Conservation (phyloP, 2,888 invertebrate genomes). For the Holacanthella duospinosa region DNA sequence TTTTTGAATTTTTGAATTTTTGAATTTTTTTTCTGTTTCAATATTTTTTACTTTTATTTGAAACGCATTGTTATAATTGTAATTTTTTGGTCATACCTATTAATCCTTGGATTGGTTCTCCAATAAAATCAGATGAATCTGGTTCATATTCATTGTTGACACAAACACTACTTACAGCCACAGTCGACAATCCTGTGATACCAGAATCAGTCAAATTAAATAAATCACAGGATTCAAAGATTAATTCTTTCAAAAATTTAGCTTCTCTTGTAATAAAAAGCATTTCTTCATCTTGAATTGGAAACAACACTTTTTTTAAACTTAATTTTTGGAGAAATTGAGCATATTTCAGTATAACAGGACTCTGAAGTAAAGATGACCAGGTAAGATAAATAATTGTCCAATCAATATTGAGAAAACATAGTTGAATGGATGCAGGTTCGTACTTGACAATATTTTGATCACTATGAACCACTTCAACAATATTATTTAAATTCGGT, state of each 20-base stretch:
- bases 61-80: too few species aligned
- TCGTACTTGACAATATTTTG: slow-evolving; percentile 1
- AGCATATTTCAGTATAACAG: background rate
- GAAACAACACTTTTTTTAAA: background rate
- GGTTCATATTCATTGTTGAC: background rate
- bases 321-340: background rate
- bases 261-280: background rate
- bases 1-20: too few species aligned
- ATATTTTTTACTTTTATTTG: too few species aligned
- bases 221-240: slow-evolving; percentile 4
- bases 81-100: too few species aligned
- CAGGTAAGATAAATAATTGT: slow-evolving; percentile 3
- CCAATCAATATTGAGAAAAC: background rate
- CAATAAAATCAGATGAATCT: background rate
- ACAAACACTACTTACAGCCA: background rate
- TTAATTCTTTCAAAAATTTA: background rate
- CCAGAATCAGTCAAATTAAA: slow-evolving; percentile 9
- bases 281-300: slow-evolving; percentile 6
- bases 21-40: too few species aligned
- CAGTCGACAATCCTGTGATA: background rate
- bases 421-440: background rate
- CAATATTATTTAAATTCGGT: background rate
- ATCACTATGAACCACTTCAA: background rate
- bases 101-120: background rate
- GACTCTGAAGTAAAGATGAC: background rate